Percentiles rank a stretch among this genome's conserved stretches.
Conservation (phyloP, 2,113 vertebrate species). For the Elanoides forficatus region DNA sequence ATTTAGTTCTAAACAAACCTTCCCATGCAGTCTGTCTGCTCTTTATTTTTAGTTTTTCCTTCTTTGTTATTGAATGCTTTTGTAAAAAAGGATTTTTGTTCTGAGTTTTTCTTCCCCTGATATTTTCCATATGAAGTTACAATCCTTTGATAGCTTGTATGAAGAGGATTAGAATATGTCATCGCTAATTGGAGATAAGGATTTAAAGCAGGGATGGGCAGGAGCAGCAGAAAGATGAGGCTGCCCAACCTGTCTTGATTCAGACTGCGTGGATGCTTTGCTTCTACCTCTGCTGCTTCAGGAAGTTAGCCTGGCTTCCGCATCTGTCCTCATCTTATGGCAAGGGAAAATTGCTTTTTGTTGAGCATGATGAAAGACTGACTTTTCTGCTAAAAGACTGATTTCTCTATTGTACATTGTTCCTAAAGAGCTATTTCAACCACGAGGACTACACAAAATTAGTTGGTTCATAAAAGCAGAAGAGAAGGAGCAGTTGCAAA, state of each 20-base stretch:
- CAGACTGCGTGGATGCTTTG: not conserved
- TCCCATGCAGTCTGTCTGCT: not conserved
- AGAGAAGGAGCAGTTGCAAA: not conserved
- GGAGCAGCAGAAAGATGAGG: not conserved
- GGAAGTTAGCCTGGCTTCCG: not conserved
- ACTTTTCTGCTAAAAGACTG: not conserved
- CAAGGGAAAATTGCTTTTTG: not conserved
- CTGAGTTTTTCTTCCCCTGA: not conserved
- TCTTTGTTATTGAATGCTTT: not conserved
- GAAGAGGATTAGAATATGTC: constrained; percentile 12
- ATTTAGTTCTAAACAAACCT: not conserved
- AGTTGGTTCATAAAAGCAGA: not conserved
- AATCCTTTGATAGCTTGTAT: not conserved
- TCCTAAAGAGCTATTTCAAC: not conserved
- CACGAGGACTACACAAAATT: not conserved
- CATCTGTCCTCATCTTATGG: not conserved
- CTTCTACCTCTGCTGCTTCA: not conserved
- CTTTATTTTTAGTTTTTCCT: not conserved
- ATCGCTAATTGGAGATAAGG: not conserved
- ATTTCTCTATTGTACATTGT: not conserved
- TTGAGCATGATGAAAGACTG: not conserved
- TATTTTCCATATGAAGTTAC: not conserved
- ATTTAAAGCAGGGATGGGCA: not conserved
- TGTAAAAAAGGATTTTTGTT: not conserved
- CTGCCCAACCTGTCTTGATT: not conserved